phyloP scores from a whole-genome alignment of 1,140 invertebrate genomes.

The Brachionus asplanchnoidis region DNA sequence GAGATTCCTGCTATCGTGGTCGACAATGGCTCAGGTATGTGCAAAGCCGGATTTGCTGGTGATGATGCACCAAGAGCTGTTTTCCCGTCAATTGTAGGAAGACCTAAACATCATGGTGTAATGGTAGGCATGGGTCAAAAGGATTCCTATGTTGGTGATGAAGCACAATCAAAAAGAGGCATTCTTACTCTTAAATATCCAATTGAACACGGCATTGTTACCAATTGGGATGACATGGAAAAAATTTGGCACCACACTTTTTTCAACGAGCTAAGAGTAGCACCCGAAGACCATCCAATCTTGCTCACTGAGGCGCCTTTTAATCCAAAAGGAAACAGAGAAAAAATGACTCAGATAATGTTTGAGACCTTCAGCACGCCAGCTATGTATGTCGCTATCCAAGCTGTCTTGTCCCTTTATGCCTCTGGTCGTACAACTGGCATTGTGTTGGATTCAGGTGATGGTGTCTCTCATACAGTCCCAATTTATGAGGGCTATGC shows the following conservation, averaged over 20 bases:
- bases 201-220: conserved; percentile 45
- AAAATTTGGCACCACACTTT: conserved; percentile 43
- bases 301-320: conserved; percentile 44
- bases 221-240: conserved; percentile 47
- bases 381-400: conserved; percentile 67
- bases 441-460: conserved; percentile 79
- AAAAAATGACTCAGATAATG: conserved; percentile 46
- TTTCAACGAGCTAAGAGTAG: conserved; percentile 45
- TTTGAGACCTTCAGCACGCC: conserved; percentile 49
- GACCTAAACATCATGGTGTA: conserved; percentile 74
- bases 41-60: conserved; percentile 82
- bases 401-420: conserved; percentile 77
- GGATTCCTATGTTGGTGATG: conserved; percentile 84
- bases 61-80: conserved; percentile 80
- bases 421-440: conserved; percentile 84
- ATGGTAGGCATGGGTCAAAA: conserved; percentile 95
- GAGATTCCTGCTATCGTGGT: conserved; percentile 79
- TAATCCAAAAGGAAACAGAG: conserved; percentile 44
- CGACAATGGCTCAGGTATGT: conserved; percentile 84
- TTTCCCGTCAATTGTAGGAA: conserved; percentile 78
- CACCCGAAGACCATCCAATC: conserved; percentile 46
- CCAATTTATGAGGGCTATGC: conserved; percentile 81
- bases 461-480: conserved; percentile 80
- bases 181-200: conserved; percentile 44
- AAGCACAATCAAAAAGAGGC: conserved; percentile 44